Conservation (phyloP, 1,140 invertebrate species). For the Drosophila obscura region DNA sequence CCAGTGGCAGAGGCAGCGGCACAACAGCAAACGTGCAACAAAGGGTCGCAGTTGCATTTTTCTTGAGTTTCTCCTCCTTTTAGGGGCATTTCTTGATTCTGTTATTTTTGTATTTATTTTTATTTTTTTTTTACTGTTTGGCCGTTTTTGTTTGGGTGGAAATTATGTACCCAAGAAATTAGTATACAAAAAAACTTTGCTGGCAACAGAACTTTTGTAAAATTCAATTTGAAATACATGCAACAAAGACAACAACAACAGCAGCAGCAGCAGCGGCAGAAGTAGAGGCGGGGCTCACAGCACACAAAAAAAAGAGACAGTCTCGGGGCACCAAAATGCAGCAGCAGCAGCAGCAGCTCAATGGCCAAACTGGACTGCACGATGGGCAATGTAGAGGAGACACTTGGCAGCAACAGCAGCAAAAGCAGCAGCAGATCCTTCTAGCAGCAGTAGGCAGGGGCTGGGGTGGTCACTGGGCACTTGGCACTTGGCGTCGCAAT, state of each 20-base stretch:
- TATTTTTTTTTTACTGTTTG: background rate
- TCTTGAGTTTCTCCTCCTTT: background rate
- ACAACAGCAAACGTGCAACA: constrained; percentile 36
- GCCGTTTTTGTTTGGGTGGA: constrained; percentile 38
- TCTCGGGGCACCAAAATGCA: constrained; percentile 7
- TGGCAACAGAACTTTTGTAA: constrained; percentile 65
- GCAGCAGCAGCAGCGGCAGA: background rate
- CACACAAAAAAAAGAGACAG: constrained; percentile 7
- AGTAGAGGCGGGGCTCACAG: background rate
- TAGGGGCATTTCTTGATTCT: too few species aligned
- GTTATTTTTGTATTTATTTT: background rate
- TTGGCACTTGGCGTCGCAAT: constrained; percentile 37
- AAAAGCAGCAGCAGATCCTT: background rate
- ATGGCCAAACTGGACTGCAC: constrained; percentile 1
- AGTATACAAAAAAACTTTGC: constrained; percentile 74
- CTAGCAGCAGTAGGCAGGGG: background rate
- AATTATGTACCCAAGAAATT: constrained; percentile 81
- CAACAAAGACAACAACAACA: constrained; percentile 42
- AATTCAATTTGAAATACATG: constrained; percentile 80
- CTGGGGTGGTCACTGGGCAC: background rate
- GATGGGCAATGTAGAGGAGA: constrained; percentile 1
- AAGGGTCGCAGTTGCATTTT: constrained; percentile 30
- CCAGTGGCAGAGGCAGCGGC: constrained; percentile 15
- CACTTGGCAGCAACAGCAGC: constrained; percentile 27
- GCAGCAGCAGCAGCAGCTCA: constrained; percentile 1